Base-by-base conservation (phyloP, 2,888 invertebrate genomes). In the Malacosoma neustria region DNA sequence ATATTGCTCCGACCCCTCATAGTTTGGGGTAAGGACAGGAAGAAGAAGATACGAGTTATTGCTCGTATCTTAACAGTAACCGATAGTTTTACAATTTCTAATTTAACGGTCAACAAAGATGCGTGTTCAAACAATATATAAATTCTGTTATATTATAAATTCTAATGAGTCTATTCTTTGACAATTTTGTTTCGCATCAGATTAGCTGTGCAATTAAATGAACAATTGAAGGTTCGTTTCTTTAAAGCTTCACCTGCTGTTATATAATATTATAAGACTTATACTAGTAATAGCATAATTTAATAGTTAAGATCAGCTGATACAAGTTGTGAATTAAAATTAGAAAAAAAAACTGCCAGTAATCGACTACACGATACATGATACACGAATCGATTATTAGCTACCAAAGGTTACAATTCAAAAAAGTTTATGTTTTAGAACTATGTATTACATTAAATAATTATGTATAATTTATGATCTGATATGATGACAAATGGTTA, bases 291-390 rank as follows among this genome's bases (percentile, higher is more conserved):
- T 39, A 7, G 3, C 22, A n/a, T 3, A 34, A 13, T 37, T 40
- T 29, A 12, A 11, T 33, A 30, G 12, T 33, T 42, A n/a, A 46
- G 54, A 2, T 49, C 57, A 36, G 22, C 7, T 37, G 39, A 43
- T 11, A 35, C 33, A 54, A 50, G 58, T 41, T 29, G 31, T 35
- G 32, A 37, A 44, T 39, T 46, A 43, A 42, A 38, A 45, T 35
- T 41, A 40, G 37, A n/a, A 42, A 38, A 42, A 54, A 57, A 57
- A 55, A 61, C 40, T 51, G 42, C 55, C 46, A 52, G 51, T 48
- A 42, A 51, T 53, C 54, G 59, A 66, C 66, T 65, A 61, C 38
- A 42, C 51, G 60, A 61, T 54, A 66, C 60, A n/a, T 53, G 58
- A 61, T 61, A 57, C 48, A 37, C n/a, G 49, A 49, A 45, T 55